Conservation (phyloP, 1,140 invertebrate genomes). For the Aphelenchoides besseyi region DNA sequence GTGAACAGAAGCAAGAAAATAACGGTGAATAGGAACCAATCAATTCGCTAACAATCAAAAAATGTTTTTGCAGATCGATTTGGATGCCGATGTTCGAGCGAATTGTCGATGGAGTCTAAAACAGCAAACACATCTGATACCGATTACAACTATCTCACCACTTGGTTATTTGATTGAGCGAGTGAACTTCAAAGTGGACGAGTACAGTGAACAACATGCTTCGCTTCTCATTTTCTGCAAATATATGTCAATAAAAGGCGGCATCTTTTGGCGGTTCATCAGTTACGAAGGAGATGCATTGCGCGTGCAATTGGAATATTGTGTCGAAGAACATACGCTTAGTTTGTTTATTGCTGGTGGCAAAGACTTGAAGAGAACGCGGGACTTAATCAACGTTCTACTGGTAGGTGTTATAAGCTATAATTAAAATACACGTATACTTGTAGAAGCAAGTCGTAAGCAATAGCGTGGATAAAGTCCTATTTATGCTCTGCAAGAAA, state of each 20-base stretch:
- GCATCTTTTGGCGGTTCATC: neutral
- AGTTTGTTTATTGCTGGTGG: neutral
- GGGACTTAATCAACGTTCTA: neutral
- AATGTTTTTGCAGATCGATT: slow-evolving; percentile 4
- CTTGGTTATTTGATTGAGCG: neutral
- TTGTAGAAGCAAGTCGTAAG: neutral
- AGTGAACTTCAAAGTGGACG: neutral
- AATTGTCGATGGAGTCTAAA: neutral
- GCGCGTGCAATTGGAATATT: neutral
- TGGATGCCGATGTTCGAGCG: neutral
- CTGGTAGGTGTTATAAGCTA: neutral
- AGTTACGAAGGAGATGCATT: neutral
- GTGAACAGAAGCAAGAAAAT: neutral
- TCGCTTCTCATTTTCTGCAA: neutral
- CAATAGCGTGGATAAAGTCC: neutral
- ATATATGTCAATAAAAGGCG: neutral
- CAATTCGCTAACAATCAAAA: too few species aligned
- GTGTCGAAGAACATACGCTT: neutral
- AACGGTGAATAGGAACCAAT: neutral
- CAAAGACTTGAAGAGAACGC: neutral
- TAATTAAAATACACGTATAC: too few species aligned
- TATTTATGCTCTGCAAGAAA: neutral
- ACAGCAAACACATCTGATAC: neutral
- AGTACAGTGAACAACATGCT: neutral
- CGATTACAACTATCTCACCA: neutral